These are phyloP conservation scores for Anolis sagrei DNA, from an alignment of 2,113 vertebrate genomes.

Conservation along the genomic window DNA sequence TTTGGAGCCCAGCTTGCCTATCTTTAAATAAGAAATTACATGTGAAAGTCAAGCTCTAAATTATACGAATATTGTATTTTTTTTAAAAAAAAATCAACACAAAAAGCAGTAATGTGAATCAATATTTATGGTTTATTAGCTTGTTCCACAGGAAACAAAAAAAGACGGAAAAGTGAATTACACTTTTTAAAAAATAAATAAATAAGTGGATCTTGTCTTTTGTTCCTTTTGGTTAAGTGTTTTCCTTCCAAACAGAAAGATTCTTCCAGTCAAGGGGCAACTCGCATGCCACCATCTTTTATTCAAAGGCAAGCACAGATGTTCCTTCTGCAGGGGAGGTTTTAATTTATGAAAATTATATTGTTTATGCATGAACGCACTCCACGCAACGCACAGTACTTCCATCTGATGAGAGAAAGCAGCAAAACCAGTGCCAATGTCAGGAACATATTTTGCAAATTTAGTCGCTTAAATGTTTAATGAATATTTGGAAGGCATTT, in stretches of 20 bases:
- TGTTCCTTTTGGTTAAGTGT: conserved; percentile 41
- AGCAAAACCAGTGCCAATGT: conserved; percentile 80
- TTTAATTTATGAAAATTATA: conserved; percentile 98
- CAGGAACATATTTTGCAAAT: conserved; percentile 86
- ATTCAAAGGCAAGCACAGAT: conserved; percentile 92
- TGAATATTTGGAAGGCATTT: conserved; percentile 85
- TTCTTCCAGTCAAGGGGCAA: conserved; percentile 83
- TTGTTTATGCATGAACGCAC: conserved; percentile 93
- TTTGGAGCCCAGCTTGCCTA: conserved; percentile 40
- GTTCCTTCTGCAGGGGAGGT: conserved; percentile 92
- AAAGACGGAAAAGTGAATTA: rapidly evolving
- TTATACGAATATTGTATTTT: neutral
- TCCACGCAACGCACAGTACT: conserved; percentile 85
- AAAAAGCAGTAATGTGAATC: neutral
- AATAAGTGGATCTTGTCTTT: neutral
- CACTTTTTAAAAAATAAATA: conserved; percentile 10
- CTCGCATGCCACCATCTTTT: conserved; percentile 88
- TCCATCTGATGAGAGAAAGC: conserved; percentile 86
- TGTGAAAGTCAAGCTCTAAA: neutral
- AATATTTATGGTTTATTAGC: neutral
- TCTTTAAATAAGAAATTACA: conserved; percentile 19
- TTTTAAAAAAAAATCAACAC: too few species aligned
- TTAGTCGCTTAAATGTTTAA: conserved; percentile 85
- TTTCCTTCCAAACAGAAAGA: conserved; percentile 68
- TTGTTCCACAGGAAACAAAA: neutral